Conservation (phyloP, 2,797 vertebrate genomes). For the Serranus cabrilla region DNA sequence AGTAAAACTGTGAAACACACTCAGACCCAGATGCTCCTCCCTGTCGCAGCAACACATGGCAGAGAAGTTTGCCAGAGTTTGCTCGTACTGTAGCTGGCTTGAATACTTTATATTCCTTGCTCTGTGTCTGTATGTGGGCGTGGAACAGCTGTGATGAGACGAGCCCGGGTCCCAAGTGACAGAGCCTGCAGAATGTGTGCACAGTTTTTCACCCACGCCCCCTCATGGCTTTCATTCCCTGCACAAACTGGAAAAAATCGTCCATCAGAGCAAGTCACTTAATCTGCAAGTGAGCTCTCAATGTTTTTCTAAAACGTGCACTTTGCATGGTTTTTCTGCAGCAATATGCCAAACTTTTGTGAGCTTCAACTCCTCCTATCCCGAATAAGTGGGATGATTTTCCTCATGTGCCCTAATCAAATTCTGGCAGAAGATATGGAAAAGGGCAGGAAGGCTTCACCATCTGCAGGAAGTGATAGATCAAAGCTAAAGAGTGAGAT, state of each 20-base stretch:
- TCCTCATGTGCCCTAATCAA: conserved; percentile 13
- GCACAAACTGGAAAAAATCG: conserved; percentile 35
- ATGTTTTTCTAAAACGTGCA: conserved; percentile 21
- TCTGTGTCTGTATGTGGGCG: conserved; percentile 68
- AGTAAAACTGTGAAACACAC: conserved; percentile 18
- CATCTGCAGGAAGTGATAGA: conserved; percentile 21
- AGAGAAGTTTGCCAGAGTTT: conserved; percentile 71
- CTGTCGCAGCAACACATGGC: conserved; percentile 67
- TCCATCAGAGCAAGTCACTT: conserved; percentile 27
- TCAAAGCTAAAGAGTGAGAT: conserved; percentile 1
- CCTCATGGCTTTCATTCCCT: conserved; percentile 63
- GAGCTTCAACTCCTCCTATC: conserved; percentile 16
- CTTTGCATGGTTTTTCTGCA: conserved; percentile 27
- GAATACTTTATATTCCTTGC: conserved; percentile 63
- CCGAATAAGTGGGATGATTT: conserved; percentile 10
- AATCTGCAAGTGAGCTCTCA: conserved; percentile 20
- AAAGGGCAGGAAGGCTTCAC: conserved; percentile 11
- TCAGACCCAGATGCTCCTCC: conserved; percentile 57
- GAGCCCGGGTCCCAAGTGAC: conserved; percentile 65
- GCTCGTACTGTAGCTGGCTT: conserved; percentile 41
- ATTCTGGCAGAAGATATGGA: neutral
- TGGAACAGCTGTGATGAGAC: conserved; percentile 81
- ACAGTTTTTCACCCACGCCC: conserved; percentile 67
- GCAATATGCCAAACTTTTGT: neutral
- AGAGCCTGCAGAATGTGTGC: conserved; percentile 70